A percentile compares a stretch with the other conserved stretches of the same genome.
Evolutionary conservation across 2,113 vertebrate genomes (phyloP).

Genomic region (Mastomys coucha): DNA sequence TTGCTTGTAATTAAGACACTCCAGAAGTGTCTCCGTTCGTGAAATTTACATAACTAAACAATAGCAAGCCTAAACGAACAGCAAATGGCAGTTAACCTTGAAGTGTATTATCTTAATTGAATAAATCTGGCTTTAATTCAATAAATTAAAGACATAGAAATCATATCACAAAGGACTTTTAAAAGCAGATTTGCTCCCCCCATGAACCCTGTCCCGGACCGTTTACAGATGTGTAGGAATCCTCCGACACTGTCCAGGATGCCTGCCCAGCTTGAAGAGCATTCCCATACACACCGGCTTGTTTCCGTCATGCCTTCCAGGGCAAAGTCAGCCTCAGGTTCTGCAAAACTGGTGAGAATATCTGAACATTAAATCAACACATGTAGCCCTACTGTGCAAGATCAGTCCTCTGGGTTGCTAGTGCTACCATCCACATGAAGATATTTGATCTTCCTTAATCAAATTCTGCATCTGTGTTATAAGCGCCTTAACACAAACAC

Average conservation of each 20-base stretch:
- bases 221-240: conserved; percentile 70
- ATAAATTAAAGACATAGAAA: conserved; percentile 87
- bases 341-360: conserved; percentile 87
- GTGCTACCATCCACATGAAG: conserved; percentile 68
- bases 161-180: conserved; percentile 80
- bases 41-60: conserved; percentile 91
- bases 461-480: background rate
- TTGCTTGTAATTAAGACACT: conserved; percentile 91
- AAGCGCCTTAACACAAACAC: conserved; percentile 70
- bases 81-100: conserved; percentile 91
- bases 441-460: conserved; percentile 67
- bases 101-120: conserved; percentile 90
- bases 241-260: conserved; percentile 66
- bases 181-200: conserved; percentile 67
- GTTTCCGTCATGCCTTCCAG: conserved; percentile 84
- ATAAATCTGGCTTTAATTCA: conserved; percentile 89
- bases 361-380: conserved; percentile 85
- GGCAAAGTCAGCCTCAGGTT: conserved; percentile 77
- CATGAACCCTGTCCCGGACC: conserved; percentile 33
- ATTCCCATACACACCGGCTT: conserved; percentile 80
- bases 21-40: conserved; percentile 87
- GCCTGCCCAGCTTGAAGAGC: conserved; percentile 77
- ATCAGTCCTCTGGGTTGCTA: conserved; percentile 72
- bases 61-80: conserved; percentile 91
- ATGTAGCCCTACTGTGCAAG: conserved; percentile 77